phyloP scores from a whole-genome alignment of 2,888 invertebrate species.

The Melanotus villosus region DNA sequence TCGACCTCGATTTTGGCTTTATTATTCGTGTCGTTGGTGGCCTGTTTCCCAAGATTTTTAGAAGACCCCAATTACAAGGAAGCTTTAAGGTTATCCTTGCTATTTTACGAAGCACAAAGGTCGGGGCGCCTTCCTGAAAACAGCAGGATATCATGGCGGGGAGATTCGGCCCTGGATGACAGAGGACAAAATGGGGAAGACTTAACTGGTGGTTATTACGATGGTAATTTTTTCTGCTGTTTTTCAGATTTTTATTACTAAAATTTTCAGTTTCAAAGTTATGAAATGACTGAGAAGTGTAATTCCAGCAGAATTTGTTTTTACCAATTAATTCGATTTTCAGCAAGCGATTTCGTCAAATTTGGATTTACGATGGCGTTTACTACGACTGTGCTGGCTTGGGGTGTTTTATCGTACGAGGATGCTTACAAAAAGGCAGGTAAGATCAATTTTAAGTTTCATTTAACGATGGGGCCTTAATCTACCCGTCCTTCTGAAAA shows the following conservation, averaged over 20 bases:
- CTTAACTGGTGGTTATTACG: constrained; percentile 73
- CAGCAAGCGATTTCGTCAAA: constrained; percentile 73
- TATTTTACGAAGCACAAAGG: constrained; percentile 73
- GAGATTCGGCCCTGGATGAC: constrained; percentile 71
- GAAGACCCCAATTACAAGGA: constrained; percentile 65
- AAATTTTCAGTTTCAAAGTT: too few relatives aligned
- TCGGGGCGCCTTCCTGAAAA: constrained; percentile 70
- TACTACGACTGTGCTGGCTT: constrained; percentile 71
- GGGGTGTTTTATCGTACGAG: constrained; percentile 71
- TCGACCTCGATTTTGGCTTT: background rate
- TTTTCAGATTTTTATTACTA: too few relatives aligned
- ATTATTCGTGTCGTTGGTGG: constrained; percentile 11
- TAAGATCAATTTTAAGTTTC: constrained; percentile 45
- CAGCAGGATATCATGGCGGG: constrained; percentile 71
- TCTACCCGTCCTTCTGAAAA: background rate
- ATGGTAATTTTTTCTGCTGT: constrained; percentile 65
- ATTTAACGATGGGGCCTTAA: background rate
- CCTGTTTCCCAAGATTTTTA: constrained; percentile 1
- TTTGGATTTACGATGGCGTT: constrained; percentile 73
- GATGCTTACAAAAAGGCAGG: constrained; percentile 69
- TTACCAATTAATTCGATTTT: too few relatives aligned
- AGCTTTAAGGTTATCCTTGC: constrained; percentile 69
- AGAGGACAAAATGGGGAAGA: constrained; percentile 70
- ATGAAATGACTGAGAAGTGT: too few relatives aligned
- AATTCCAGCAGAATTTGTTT: too few relatives aligned